Conservation (phyloP, 2,113 vertebrate species). For the Vidua macroura region DNA sequence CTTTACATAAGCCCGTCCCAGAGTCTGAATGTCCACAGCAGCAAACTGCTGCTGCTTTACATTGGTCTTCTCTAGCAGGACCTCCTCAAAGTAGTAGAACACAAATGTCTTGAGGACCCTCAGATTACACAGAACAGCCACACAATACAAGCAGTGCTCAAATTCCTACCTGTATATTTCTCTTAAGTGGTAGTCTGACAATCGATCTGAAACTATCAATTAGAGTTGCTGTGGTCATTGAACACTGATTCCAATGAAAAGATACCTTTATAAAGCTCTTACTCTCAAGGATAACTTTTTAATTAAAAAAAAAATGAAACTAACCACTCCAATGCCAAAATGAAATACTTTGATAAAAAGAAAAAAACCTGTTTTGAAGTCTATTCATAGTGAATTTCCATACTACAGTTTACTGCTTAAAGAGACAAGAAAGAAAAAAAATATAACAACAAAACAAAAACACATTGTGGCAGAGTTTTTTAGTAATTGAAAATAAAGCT, state of each 20-base stretch:
- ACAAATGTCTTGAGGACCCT: not conserved
- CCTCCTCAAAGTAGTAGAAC: not conserved
- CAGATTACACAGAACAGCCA: not conserved
- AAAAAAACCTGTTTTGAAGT: not conserved
- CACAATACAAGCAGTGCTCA: not conserved
- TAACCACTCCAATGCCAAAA: not conserved
- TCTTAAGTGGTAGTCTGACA: not conserved
- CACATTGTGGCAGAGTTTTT: fast-evolving
- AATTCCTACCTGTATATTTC: not conserved
- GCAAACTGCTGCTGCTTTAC: not conserved
- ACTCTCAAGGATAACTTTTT: not conserved
- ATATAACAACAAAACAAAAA: too few species aligned
- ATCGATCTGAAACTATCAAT: not conserved
- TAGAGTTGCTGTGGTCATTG: not conserved
- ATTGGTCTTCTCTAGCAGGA: not conserved
- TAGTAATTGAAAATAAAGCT: not conserved
- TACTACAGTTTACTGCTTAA: not conserved
- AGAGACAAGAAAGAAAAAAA: not conserved
- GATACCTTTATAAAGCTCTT: not conserved
- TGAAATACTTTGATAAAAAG: not conserved
- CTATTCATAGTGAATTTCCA: not conserved
- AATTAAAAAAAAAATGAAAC: not conserved
- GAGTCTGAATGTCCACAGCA: not conserved
- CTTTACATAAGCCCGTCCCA: not conserved
- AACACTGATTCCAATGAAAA: not conserved